Evolutionary conservation across 2,113 vertebrate species (phyloP).

Genomic region (Cricetomys ansorgei): DNA sequence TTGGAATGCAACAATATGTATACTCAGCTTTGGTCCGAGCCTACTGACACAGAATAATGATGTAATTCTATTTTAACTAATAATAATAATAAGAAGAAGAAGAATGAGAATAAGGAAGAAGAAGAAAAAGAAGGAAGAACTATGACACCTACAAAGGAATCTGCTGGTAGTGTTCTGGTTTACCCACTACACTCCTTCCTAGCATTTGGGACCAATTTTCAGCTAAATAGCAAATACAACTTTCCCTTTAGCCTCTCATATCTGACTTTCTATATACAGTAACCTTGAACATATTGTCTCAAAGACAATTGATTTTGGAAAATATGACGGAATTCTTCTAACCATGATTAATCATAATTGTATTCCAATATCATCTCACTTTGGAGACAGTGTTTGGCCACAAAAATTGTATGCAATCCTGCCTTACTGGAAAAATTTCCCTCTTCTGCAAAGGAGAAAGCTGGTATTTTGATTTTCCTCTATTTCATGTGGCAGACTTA

Average conservation of each 20-base stretch:
- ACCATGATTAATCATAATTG: background rate
- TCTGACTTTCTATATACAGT: background rate
- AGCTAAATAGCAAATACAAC: background rate
- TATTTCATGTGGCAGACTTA: background rate
- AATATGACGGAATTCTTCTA: background rate
- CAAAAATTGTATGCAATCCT: background rate
- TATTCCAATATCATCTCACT: background rate
- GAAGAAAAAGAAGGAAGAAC: rapidly evolving
- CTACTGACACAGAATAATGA: background rate
- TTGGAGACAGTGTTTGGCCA: background rate
- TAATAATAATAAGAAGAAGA: background rate
- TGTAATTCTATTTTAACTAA: background rate
- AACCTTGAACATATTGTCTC: background rate
- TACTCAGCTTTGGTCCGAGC: background rate
- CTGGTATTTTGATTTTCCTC: background rate
- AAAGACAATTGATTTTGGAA: background rate
- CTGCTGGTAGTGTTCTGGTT: rapidly evolving
- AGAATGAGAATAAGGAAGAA: rapidly evolving
- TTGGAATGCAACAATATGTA: background rate
- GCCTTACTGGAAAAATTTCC: background rate
- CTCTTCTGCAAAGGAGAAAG: background rate
- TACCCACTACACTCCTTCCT: background rate
- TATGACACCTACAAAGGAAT: background rate
- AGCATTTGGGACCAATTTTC: background rate
- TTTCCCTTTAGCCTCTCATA: background rate